Evolutionary conservation across 2,113 vertebrate genomes (phyloP), one percentile per base, ranked within the genome.

Genomic region (Ciconia stormi): DNA sequence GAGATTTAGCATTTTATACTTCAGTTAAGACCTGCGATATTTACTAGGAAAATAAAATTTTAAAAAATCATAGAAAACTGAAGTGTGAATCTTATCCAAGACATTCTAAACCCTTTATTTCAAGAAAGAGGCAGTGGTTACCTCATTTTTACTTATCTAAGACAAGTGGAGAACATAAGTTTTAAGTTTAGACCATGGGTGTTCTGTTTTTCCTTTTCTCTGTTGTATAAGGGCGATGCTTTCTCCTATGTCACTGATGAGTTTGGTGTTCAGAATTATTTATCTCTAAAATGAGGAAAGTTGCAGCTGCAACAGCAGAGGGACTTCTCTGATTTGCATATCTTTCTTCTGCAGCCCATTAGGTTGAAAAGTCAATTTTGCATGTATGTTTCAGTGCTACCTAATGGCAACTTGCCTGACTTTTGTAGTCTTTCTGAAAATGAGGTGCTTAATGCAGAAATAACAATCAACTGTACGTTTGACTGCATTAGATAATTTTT

Each of bases 301-400:
- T 52, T 96, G 85, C 89, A 97, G 92, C 90, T 97, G 94, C 80
- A 94, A 63, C 29, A 95, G 92, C 97, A 97, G 95, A 96, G 90
- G 93, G 89, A 89, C 65, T 88, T 87, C 38, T 91, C 46, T 76
- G 61, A 97, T 72, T 90, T 87, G 78, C 12, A 3, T 83, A 83
- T 94, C 47, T 88, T 87, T 87, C 79, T 96, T 95, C 84, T 79
- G 79, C 71, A 90, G 93, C 52, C 81, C 87, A 89, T 95, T 93
- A 91, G 71, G 61, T 32, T 90, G 81, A 79, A 83, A 93, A 97
- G 87, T 82, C 74, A 91, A 18, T 94, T 96, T 95, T 79, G 67
- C 36, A 78, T 61, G 70, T 76, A 76, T 74, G 52, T 78, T 93
- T 90, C 67, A 36, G 78, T 90, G 83, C 56, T 86, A 83, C 63